These are phyloP conservation scores for Zaprionus taronus DNA, from an alignment of 1,140 invertebrate genomes.

Conservation along the genomic window DNA sequence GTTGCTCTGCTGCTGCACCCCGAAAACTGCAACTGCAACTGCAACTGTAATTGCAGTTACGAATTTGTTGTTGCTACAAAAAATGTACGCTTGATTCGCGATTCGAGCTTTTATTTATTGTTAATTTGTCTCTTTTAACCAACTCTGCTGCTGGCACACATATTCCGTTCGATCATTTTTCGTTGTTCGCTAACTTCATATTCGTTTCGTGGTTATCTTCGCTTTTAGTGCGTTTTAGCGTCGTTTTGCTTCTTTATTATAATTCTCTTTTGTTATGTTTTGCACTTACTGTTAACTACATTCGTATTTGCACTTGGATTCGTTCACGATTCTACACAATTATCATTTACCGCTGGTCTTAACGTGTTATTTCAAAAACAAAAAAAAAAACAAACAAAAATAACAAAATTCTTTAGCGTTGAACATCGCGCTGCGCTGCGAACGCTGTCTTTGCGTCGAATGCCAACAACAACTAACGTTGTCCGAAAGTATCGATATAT, in stretches of 20 bases:
- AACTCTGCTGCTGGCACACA: conserved; percentile 37
- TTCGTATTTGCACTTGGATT: conserved; percentile 36
- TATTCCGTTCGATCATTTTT: conserved; percentile 50
- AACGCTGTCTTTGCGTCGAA: conserved; percentile 46
- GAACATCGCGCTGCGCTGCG: conserved; percentile 46
- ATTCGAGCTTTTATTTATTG: conserved; percentile 28
- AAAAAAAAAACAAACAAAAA: conserved; percentile 33
- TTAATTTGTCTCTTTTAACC: conserved; percentile 41
- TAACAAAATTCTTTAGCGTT: conserved; percentile 36
- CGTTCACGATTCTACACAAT: conserved; percentile 31
- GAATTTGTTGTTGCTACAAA: conserved; percentile 21
- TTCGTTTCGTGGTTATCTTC: conserved; percentile 49
- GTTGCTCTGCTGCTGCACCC: conserved; percentile 18
- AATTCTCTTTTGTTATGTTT: conserved; percentile 16
- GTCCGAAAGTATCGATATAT: conserved; percentile 1
- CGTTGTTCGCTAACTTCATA: conserved; percentile 24
- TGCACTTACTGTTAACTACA: conserved; percentile 22
- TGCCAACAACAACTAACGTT: conserved; percentile 43
- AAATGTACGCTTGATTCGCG: conserved; percentile 39
- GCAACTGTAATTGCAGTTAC: conserved; percentile 20
- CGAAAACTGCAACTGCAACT: conserved; percentile 40
- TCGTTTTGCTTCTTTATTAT: conserved; percentile 39
- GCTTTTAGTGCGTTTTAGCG: conserved; percentile 37
- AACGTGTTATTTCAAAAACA: conserved; percentile 48
- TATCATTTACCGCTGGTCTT: conserved; percentile 34